Percentiles rank a stretch among this genome's conserved stretches.
Evolutionary conservation across 1,140 invertebrate species (phyloP).

Genomic region (Megalopta genalis): DNA sequence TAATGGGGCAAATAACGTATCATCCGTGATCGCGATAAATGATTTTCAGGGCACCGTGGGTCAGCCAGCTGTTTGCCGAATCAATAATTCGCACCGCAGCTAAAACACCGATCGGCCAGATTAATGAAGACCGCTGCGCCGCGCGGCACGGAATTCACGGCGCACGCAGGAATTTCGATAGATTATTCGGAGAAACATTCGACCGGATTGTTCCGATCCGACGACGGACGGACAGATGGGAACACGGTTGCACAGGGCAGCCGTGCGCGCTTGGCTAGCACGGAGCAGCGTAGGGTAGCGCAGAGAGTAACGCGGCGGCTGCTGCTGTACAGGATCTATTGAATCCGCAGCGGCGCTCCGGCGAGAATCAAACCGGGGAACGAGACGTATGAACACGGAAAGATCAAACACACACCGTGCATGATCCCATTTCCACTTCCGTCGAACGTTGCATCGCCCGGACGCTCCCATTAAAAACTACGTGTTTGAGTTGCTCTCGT

Average conservation of each 20-base stretch:
- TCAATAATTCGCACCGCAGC: not conserved
- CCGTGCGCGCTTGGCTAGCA: too few relatives aligned
- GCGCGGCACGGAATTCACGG: not conserved
- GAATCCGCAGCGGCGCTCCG: not conserved
- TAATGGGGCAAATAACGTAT: not conserved
- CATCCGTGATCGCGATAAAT: not conserved
- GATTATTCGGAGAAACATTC: constrained; percentile 10
- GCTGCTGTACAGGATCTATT: not conserved
- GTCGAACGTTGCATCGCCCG: constrained; percentile 25
- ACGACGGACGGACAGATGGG: not conserved
- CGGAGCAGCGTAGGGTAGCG: too few relatives aligned
- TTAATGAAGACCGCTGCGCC: constrained; percentile 2
- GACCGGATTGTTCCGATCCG: not conserved
- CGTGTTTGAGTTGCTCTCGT: constrained; percentile 51
- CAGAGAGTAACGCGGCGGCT: too few relatives aligned
- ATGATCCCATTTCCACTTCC: constrained; percentile 42
- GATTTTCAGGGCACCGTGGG: not conserved
- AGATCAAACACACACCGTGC: constrained; percentile 35
- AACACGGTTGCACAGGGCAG: too few relatives aligned
- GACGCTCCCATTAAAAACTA: constrained; percentile 53
- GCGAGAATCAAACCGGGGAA: not conserved
- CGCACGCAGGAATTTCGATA: constrained; percentile 4
- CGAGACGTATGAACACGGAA: constrained; percentile 20
- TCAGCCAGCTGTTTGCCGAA: not conserved
- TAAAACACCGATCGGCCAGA: not conserved